Percentiles rank a stretch among this genome's conserved stretches.
Conservation (phyloP, 2,113 vertebrate species). For the Formicarius rufipectus region DNA sequence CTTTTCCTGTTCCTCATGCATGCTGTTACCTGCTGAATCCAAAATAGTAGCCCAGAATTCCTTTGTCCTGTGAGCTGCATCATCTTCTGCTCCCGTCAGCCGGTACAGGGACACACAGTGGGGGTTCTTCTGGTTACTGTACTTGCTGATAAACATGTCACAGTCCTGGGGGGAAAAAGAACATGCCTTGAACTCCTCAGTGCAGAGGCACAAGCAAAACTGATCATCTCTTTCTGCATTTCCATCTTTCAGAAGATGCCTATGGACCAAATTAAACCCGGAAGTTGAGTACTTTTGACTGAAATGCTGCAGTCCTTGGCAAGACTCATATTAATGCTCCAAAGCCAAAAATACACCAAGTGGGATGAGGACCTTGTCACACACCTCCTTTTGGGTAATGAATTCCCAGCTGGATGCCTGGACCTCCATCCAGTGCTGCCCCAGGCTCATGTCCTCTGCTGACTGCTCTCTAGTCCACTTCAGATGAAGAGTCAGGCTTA, state of each 20-base stretch:
- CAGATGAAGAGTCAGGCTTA: background rate
- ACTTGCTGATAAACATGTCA: conserved; percentile 85
- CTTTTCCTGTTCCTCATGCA: background rate
- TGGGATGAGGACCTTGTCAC: background rate
- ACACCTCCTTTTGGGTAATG: background rate
- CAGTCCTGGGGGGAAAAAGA: conserved; percentile 71
- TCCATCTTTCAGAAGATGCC: background rate
- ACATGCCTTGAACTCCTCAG: background rate
- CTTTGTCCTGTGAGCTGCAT: conserved; percentile 69
- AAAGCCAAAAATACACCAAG: background rate
- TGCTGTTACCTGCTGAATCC: conserved; percentile 78
- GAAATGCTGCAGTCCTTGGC: background rate
- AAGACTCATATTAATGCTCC: background rate
- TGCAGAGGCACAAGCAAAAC: background rate
- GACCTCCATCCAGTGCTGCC: background rate
- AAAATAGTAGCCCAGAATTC: conserved; percentile 84
- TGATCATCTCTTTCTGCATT: background rate
- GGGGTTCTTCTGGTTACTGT: conserved; percentile 81
- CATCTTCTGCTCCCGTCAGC: conserved; percentile 73
- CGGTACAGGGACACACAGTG: conserved; percentile 81
- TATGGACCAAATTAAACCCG: background rate
- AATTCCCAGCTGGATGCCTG: background rate
- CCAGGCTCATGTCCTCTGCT: background rate
- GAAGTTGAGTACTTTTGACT: background rate
- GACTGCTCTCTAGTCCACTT: background rate